Conservation (phyloP, 1,140 invertebrate genomes). For the Ephestia elutella region DNA sequence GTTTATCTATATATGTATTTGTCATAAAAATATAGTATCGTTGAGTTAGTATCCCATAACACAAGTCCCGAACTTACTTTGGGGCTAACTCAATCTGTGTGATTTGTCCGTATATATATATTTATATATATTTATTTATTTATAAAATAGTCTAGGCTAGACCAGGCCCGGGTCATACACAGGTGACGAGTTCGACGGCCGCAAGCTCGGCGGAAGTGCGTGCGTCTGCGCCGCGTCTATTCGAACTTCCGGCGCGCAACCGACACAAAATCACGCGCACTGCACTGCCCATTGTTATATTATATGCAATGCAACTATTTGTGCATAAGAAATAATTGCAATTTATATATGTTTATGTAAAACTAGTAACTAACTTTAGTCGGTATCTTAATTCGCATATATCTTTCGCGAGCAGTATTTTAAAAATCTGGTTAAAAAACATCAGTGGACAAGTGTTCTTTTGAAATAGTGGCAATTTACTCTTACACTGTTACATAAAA, state of each 20-base stretch:
- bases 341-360: background rate
- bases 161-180: background rate
- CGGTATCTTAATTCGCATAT: background rate
- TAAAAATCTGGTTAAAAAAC: too few species aligned
- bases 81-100: too few species aligned
- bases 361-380: background rate
- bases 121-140: background rate
- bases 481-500: too few species aligned
- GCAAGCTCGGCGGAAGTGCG: slow-evolving; percentile 53
- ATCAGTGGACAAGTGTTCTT: too few species aligned
- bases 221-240: slow-evolving; percentile 68
- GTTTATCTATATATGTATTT: too few species aligned
- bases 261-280: slow-evolving; percentile 26
- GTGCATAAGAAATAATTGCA: background rate
- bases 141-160: background rate
- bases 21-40: too few species aligned
- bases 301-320: background rate
- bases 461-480: too few species aligned
- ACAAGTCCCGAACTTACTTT: too few species aligned
- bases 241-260: slow-evolving; percentile 52
- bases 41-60: too few species aligned
- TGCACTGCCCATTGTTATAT: slow-evolving; percentile 4
- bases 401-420: too few species aligned
- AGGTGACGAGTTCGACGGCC: slow-evolving; percentile 56
- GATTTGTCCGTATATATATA: too few species aligned